These are phyloP conservation scores for Siniperca obscura DNA, from an alignment of 2,797 vertebrate species.

Conservation along the genomic window DNA sequence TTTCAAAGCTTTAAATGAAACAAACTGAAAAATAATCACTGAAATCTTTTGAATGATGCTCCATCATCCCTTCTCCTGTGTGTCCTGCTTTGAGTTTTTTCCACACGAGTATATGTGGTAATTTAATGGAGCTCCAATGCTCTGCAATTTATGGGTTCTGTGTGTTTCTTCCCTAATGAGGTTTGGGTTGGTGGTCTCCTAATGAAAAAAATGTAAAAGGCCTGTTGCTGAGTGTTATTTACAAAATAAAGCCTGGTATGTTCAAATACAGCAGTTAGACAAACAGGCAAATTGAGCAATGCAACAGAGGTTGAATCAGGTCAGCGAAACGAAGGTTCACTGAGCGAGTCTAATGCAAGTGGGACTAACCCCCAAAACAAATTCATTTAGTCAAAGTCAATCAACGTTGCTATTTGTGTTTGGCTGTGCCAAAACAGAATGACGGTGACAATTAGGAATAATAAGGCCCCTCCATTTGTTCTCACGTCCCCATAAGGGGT, in stretches of 20 bases:
- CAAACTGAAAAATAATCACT: not conserved
- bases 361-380: constrained; percentile 56
- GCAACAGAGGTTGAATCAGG: constrained; percentile 66
- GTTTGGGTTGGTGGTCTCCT: constrained; percentile 57
- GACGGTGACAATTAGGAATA: constrained; percentile 65
- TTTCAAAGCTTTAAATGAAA: not conserved
- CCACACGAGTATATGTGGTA: not conserved
- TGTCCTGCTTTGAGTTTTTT: not conserved
- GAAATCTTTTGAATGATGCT: not conserved
- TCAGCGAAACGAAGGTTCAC: constrained; percentile 58
- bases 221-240: constrained; percentile 57
- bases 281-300: constrained; percentile 58
- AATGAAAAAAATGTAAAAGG: constrained; percentile 44
- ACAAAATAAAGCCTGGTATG: constrained; percentile 63
- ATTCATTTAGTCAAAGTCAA: constrained; percentile 71
- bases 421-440: constrained; percentile 47
- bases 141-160: constrained; percentile 42
- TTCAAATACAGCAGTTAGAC: constrained; percentile 47
- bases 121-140: constrained; percentile 42
- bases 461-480: constrained; percentile 64
- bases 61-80: not conserved
- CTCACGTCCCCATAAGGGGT: constrained; percentile 41
- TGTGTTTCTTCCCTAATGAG: constrained; percentile 70
- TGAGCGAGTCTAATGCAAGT: constrained; percentile 57
- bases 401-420: constrained; percentile 63